Evolutionary conservation across 2,113 vertebrate genomes (phyloP).

Genomic region (Gavia stellata): DNA sequence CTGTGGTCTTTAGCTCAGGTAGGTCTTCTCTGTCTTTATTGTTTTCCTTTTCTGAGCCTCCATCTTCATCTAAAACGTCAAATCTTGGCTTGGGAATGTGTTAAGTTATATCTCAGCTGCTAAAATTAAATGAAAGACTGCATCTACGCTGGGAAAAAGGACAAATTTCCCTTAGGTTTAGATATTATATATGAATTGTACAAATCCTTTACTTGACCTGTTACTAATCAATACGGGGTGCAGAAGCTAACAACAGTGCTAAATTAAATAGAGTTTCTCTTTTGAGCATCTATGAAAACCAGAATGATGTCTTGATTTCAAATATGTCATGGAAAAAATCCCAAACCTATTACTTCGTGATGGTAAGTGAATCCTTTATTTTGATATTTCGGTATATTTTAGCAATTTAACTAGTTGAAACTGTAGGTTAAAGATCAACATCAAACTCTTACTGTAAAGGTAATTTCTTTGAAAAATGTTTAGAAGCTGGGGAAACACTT

Average conservation of each 20-base stretch:
- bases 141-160: not conserved
- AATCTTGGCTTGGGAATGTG: not conserved
- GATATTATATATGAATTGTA: not conserved
- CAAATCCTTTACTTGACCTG: not conserved
- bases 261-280: not conserved
- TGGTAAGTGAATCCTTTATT: too few relatives aligned
- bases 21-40: not conserved
- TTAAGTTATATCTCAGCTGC: not conserved
- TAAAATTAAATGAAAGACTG: not conserved
- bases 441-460: not conserved
- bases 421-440: not conserved
- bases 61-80: not conserved
- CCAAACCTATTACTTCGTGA: not conserved
- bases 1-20: not conserved
- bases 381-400: not conserved
- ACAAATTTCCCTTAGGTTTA: not conserved
- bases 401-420: not conserved
- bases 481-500: not conserved
- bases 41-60: not conserved
- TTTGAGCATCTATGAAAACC: not conserved
- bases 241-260: not conserved
- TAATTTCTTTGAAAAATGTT: not conserved
- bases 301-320: not conserved
- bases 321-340: not conserved
- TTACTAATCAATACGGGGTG: not conserved